Conservation (phyloP, 2,797 vertebrate species). For the Acanthurus tractus region DNA sequence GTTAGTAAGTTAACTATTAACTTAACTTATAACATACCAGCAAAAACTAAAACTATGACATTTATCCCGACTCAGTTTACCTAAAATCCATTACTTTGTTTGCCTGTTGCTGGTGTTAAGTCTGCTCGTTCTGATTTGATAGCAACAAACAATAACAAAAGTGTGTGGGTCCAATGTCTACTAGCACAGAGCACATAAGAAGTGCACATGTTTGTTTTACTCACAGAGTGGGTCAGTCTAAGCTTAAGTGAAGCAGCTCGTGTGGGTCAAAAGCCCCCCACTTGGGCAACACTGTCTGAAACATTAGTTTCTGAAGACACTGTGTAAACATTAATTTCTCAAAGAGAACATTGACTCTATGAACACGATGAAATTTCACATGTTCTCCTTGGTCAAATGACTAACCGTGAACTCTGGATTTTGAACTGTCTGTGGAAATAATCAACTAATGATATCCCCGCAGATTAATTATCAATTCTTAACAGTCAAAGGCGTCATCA, state of each 20-base stretch:
- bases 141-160: background rate
- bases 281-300: background rate
- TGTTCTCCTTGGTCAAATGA: slow-evolving; percentile 17
- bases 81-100: background rate
- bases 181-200: background rate
- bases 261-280: background rate
- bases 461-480: slow-evolving; percentile 49
- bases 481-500: slow-evolving; percentile 56
- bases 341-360: slow-evolving; percentile 13
- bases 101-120: background rate
- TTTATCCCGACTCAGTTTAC: background rate
- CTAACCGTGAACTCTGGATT: slow-evolving; percentile 24
- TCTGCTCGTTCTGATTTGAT: background rate
- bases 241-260: background rate
- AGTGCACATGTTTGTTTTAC: background rate
- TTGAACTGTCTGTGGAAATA: slow-evolving; percentile 24
- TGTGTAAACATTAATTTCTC: slow-evolving; percentile 42
- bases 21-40: background rate
- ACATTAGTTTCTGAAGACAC: slow-evolving; percentile 6
- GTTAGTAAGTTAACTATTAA: too few species aligned
- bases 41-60: background rate
- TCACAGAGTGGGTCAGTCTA: background rate
- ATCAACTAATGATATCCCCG: slow-evolving; percentile 30
- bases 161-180: background rate
- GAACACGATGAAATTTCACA: slow-evolving; percentile 28